These are phyloP conservation scores for Philereme transversata DNA, from an alignment of 2,888 invertebrate genomes.

Conservation along the genomic window DNA sequence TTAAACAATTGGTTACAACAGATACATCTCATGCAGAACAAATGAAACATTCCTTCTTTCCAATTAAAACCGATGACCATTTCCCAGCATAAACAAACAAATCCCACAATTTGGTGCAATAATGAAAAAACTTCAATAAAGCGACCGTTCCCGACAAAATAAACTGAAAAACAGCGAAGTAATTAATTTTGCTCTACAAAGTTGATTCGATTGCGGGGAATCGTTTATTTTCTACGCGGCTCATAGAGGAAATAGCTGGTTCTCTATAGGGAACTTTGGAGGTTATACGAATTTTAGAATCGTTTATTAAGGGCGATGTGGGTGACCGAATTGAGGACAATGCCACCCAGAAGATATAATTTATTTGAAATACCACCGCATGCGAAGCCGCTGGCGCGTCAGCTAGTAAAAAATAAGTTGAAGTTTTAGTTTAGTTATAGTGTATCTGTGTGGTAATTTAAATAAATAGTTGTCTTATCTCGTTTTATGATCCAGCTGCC, in stretches of 20 bases:
- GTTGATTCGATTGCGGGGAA: slow-evolving; percentile 57
- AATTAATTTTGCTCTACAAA: slow-evolving; percentile 60
- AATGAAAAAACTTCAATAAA: slow-evolving; percentile 40
- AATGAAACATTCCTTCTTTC: no score
- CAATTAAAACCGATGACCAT: not conserved
- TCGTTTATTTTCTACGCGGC: slow-evolving; percentile 46
- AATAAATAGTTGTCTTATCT: not conserved
- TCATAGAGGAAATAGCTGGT: not conserved
- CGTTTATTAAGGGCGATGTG: no score
- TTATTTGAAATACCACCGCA: no score
- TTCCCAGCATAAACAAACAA: slow-evolving; percentile 14
- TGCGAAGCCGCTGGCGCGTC: no score
- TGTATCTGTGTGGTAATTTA: not conserved
- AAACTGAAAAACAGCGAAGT: slow-evolving; percentile 37
- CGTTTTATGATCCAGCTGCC: slow-evolving; percentile 6
- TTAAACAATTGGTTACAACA: no score
- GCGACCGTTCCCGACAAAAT: slow-evolving; percentile 31
- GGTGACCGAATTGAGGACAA: no score
- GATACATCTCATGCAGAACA: no score
- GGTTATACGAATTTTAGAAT: no score
- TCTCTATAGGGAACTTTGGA: not conserved
- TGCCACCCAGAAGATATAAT: no score
- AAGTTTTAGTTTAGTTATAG: no score
- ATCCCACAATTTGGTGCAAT: slow-evolving; percentile 13
- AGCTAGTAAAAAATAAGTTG: no score